These are phyloP conservation scores for Stegodyphus mimosarum DNA, from an alignment of 1,140 invertebrate species.

Conservation along the genomic window DNA sequence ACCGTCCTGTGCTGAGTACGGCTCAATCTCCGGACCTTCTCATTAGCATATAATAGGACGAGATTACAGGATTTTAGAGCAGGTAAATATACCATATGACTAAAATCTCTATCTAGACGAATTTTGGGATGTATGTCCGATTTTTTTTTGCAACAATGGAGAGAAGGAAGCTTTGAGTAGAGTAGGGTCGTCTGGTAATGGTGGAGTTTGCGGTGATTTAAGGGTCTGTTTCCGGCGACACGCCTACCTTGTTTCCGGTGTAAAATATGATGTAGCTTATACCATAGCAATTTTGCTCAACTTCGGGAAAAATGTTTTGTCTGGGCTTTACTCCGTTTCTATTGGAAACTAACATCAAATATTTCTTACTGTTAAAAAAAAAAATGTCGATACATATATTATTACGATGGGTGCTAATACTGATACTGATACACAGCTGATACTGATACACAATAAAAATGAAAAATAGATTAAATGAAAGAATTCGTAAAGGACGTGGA, in stretches of 20 bases:
- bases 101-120: not conserved
- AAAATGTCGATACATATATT: too few species aligned
- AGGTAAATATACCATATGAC: not conserved
- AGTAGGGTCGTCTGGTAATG: not conserved
- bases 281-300: too few species aligned
- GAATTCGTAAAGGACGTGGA: too few species aligned
- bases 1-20: not conserved
- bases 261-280: not conserved
- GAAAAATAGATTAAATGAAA: too few species aligned
- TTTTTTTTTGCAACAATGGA: not conserved
- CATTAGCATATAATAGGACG: not conserved
- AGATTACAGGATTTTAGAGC: not conserved
- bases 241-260: not conserved
- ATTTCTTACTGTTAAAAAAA: too few species aligned
- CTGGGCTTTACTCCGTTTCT: too few species aligned
- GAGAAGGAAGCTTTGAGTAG: not conserved
- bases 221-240: not conserved
- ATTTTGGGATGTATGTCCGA: not conserved
- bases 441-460: too few species aligned
- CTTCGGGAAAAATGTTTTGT: too few species aligned
- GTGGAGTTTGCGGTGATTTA: not conserved
- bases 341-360: too few species aligned
- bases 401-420: too few species aligned
- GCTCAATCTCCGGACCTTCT: not conserved
- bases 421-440: too few species aligned